Base-by-base conservation (phyloP, 2,113 vertebrate species). In the Trematocara unimaculatum region DNA sequence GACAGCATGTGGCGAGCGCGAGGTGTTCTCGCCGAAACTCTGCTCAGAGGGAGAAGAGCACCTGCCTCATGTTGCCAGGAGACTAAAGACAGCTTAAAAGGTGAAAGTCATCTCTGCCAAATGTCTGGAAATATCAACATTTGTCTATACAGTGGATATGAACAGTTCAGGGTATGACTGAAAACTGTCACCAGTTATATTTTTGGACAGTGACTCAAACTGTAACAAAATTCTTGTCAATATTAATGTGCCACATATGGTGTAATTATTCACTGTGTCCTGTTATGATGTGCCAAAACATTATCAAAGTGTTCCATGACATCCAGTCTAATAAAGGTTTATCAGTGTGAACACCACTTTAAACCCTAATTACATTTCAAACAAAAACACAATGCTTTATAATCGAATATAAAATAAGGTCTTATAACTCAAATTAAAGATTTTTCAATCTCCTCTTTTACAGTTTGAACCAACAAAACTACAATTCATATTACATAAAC, bases 101-200 rank as follows among this genome's bases (percentile, higher is more conserved):
- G 87, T 83, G 82, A 92, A 91, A 90, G 82, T 85, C 81, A 62
- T 89, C 85, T 83, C 79, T 70, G 90, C 18, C 54, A 90, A 88
- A 92, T 85, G 84, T 84, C 81, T 93, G 92, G 90, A 93, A 92
- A 94, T 79, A 93, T 92, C 84, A 92, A 94, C 87, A 92, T 55
- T 67, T 79, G 58, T 78, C 40, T 84, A 38, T 56, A 89, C 35
- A 14, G 47, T 31, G 80, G 55, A 88, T n/a, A 62, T 67, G 58
- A 31, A 54, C 23, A 49, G 26, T 18, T 54, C 18, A 38, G 55
- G 2, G 4, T 18, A 15, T 33, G 79, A 49, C 14, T 54, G n/a
- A 42, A 70, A 42, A 70, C n/a, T 67, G 23, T 78, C 35, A 35
- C 38, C 12, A 5, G 42, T 7, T 6, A 54, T 7, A 38, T 51